Evolutionary conservation across 2,888 invertebrate species (phyloP), one percentile per base, ranked within the genome.

Genomic region (Brenthis hecate): DNA sequence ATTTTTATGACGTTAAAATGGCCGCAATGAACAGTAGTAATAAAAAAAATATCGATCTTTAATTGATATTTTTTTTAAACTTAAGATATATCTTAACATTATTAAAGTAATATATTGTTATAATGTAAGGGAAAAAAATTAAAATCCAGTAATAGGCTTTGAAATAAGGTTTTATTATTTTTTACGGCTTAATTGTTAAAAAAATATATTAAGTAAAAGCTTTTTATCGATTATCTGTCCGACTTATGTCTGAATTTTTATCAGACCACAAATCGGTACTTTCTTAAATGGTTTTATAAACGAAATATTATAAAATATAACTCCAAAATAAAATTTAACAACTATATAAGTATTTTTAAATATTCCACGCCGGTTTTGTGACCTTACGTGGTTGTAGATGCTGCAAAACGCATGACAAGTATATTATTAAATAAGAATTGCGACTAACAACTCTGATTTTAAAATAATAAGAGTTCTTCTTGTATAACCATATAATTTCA

Each of bases 171-270:
- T 60, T 50, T 36, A 32, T 36, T 8, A 14, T 32, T 36, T 11
- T 32, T 56, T 50, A 60, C 28, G 60, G 48, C 60, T 60, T 50
- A 60, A 60, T 60, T 60, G 50, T 28, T 4, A 16, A 48, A 60
- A 28, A 60, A 60, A 50, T 48, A 19, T n/a, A 32, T 60, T 6
- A 50, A 32, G 48, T 48, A 60, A 50, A 50, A 28, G 3, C 6
- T n/a, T 60, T 60, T 60, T 50, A 60, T 32, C 32, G 50, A 43
- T 43, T 50, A 50, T 60, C 50, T n/a, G 28, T 28, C 19, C n/a
- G n/a, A 60, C 50, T 60, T 16, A 28, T 50, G 19, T 32, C 23
- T 60, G n/a, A 28, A 48, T 58, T 58, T 53, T 58, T 58, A 58
- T 58, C 36, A 13, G 47, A 6, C 14, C 47, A 14, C 43, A 47